A percentile compares a stretch with the other conserved stretches of the same genome.
Conservation (phyloP, 2,888 invertebrate species). For the Gnatocerus cornutus region DNA sequence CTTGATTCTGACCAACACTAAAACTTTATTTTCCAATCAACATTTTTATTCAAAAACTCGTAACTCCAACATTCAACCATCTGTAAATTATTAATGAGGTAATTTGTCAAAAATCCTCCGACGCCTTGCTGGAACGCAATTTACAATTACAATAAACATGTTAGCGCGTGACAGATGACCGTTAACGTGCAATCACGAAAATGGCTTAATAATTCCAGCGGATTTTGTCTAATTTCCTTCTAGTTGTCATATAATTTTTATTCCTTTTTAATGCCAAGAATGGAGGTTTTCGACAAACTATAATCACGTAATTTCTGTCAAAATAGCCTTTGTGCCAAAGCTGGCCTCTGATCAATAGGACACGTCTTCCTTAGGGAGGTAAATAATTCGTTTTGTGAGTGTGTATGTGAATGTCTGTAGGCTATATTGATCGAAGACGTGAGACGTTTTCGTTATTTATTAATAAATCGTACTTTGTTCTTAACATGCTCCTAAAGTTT, state of each 20-base stretch:
- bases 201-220: conserved; percentile 24
- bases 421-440: conserved; percentile 38
- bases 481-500: conserved; percentile 13
- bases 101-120: conserved; percentile 29
- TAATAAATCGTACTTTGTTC: conserved; percentile 16
- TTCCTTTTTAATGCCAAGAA: not conserved
- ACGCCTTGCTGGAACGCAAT: conserved; percentile 17
- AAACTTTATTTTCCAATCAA: conserved; percentile 5
- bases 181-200: conserved; percentile 33
- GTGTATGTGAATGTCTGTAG: conserved; percentile 30
- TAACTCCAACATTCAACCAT: conserved; percentile 5
- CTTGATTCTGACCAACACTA: not conserved
- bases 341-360: conserved; percentile 41
- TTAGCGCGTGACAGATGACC: conserved; percentile 33
- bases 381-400: conserved; percentile 43
- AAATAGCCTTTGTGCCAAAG: conserved; percentile 36
- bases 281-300: conserved; percentile 3
- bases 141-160: conserved; percentile 29
- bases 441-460: conserved; percentile 41
- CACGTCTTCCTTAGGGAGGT: conserved; percentile 40
- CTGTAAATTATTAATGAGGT: conserved; percentile 30
- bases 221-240: conserved; percentile 15
- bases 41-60: not conserved
- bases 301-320: conserved; percentile 37
- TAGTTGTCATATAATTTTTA: conserved; percentile 17